These are phyloP conservation scores for Daboia siamensis DNA, from an alignment of 2,113 vertebrate genomes.

Conservation along the genomic window DNA sequence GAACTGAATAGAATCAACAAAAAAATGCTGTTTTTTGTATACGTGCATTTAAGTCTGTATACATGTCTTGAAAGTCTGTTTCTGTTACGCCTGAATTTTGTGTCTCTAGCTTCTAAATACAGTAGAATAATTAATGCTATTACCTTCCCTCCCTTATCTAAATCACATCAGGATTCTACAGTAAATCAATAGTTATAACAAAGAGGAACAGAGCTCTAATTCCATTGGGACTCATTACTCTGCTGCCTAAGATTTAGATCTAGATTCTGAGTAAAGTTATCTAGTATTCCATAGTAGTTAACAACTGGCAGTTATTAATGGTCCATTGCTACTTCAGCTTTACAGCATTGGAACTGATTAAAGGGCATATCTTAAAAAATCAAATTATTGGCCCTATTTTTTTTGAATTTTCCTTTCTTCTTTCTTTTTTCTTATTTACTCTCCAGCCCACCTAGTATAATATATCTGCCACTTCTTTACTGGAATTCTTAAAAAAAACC, in stretches of 20 bases:
- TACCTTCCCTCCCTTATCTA: constrained; percentile 80
- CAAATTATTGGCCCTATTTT: constrained; percentile 20
- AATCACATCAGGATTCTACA: constrained; percentile 73
- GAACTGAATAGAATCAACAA: constrained; percentile 56
- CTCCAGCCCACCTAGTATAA: not conserved
- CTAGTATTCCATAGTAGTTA: constrained; percentile 69
- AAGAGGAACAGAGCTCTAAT: constrained; percentile 62
- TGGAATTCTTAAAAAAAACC: constrained; percentile 66
- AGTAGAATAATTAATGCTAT: constrained; percentile 80
- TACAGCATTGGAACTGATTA: constrained; percentile 27
- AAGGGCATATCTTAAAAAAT: constrained; percentile 39
- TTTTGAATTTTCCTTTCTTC: rapidly evolving
- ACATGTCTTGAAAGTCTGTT: not conserved
- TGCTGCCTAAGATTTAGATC: constrained; percentile 60
- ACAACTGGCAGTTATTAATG: constrained; percentile 71
- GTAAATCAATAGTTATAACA: constrained; percentile 79
- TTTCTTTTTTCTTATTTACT: not conserved
- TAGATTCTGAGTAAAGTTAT: constrained; percentile 69
- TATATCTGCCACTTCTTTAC: constrained; percentile 48
- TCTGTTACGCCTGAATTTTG: constrained; percentile 70
- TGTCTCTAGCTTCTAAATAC: constrained; percentile 73
- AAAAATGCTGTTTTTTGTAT: constrained; percentile 59
- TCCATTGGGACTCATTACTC: constrained; percentile 79
- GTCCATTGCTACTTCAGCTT: constrained; percentile 42
- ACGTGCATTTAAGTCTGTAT: not conserved